Evolutionary conservation across 2,797 vertebrate genomes (phyloP).

Genomic region (Lemur catta): DNA sequence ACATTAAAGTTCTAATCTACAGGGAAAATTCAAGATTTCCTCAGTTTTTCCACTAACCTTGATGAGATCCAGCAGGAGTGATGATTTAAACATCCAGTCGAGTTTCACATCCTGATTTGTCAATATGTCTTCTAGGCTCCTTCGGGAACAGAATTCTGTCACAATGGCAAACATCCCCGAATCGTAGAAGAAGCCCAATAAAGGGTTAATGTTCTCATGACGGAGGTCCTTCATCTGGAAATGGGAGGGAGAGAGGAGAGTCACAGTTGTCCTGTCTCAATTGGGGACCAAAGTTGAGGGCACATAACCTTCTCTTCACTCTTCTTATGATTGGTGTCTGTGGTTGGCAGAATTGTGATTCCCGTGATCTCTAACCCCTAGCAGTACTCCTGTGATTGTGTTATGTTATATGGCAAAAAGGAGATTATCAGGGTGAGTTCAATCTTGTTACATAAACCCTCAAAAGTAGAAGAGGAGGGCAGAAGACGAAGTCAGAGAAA

Average conservation of each 20-base stretch:
- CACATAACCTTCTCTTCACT: neutral
- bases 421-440: neutral
- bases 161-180: slow-evolving; percentile 91
- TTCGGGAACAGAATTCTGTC: slow-evolving; percentile 92
- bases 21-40: slow-evolving; percentile 14
- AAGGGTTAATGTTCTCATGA: slow-evolving; percentile 93
- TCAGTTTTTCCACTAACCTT: slow-evolving; percentile 86
- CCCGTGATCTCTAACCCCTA: neutral
- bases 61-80: slow-evolving; percentile 93
- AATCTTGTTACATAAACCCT: neutral
- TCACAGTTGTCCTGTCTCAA: neutral
- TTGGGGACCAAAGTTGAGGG: neutral
- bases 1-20: slow-evolving; percentile 29
- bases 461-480: neutral
- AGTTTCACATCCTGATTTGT: slow-evolving; percentile 91
- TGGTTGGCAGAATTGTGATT: neutral
- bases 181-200: slow-evolving; percentile 93
- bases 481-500: neutral
- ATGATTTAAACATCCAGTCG: slow-evolving; percentile 97
- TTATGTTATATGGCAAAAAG: neutral
- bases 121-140: slow-evolving; percentile 93
- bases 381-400: neutral
- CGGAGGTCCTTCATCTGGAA: slow-evolving; percentile 93
- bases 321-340: neutral
- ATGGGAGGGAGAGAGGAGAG: neutral